A percentile compares a stretch with the other conserved stretches of the same genome.
These are phyloP conservation scores for Sebastes trivittatus DNA, from an alignment of 2,797 vertebrate genomes.

Conservation along the genomic window DNA sequence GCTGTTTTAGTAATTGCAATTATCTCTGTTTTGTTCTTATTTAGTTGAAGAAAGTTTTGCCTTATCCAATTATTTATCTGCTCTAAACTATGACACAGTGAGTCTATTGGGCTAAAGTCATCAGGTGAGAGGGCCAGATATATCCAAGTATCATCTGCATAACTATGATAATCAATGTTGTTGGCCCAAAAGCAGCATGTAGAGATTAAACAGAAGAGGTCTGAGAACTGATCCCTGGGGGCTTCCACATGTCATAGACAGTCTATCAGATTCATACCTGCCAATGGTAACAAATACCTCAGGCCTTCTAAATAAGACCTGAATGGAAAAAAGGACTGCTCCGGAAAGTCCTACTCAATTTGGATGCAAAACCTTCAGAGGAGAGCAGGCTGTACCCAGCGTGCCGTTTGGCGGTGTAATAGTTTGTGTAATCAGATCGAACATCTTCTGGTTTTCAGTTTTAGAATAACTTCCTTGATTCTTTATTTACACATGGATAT, in stretches of 20 bases:
- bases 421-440: not conserved
- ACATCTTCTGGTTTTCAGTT: not conserved
- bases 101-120: not conserved
- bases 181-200: not conserved
- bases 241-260: not conserved
- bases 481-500: not conserved
- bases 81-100: not conserved
- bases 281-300: not conserved
- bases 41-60: not conserved
- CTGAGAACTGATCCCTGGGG: not conserved
- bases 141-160: not conserved
- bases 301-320: not conserved
- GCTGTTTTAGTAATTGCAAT: not conserved
- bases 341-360: not conserved
- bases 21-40: not conserved
- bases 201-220: not conserved
- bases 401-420: too few relatives aligned
- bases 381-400: not conserved
- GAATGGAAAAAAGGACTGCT: not conserved
- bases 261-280: too few relatives aligned
- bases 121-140: not conserved
- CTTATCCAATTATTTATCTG: not conserved
- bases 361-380: not conserved
- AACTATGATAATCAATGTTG: not conserved
- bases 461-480: not conserved